Evolutionary conservation across 2,888 invertebrate genomes (phyloP).

Genomic region (Odontocerum albicorne): DNA sequence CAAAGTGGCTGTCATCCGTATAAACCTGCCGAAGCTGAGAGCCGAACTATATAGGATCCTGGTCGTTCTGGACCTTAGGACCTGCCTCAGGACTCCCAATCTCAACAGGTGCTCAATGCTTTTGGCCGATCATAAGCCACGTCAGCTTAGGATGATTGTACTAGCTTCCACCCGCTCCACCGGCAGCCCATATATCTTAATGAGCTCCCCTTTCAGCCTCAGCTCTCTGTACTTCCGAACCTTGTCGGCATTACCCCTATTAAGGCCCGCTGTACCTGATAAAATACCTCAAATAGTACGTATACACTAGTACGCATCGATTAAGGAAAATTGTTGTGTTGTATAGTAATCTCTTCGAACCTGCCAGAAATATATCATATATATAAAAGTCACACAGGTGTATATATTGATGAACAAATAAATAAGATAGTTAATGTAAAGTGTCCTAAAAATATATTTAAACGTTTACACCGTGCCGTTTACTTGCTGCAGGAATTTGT

Average conservation of each 20-base stretch:
- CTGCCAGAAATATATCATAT: no score
- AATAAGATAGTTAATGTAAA: no score
- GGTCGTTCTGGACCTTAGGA: constrained; percentile 11
- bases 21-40: constrained; percentile 25
- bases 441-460: no score
- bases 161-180: neutral
- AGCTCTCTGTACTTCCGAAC: neutral
- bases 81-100: neutral
- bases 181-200: constrained; percentile 22
- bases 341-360: no score
- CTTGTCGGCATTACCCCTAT: neutral
- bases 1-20: constrained; percentile 1
- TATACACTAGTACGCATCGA: no score
- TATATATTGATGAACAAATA: no score
- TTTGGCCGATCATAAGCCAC: neutral
- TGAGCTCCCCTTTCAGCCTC: constrained; percentile 41
- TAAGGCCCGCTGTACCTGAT: neutral
- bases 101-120: neutral
- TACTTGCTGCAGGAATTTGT: no score
- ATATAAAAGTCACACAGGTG: no score
- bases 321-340: no score
- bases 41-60: constrained; percentile 21
- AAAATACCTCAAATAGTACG: no score
- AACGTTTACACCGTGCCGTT: no score
- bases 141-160: neutral